These are phyloP conservation scores for Heterotis niloticus DNA, from an alignment of 2,113 vertebrate genomes.

Conservation along the genomic window DNA sequence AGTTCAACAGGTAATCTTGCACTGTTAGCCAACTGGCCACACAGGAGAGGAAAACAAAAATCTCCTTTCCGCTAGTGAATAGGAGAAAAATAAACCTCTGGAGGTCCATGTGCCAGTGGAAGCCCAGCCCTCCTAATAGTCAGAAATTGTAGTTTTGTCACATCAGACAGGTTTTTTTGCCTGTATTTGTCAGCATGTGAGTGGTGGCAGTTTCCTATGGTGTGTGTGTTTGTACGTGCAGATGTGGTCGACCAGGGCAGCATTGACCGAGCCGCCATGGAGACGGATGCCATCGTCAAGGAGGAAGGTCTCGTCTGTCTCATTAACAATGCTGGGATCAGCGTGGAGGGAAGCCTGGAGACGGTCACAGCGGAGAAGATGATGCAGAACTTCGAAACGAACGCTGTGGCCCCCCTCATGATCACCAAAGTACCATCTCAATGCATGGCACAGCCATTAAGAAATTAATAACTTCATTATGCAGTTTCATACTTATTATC, in stretches of 20 bases:
- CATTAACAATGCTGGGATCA: constrained; percentile 75
- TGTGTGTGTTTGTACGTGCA: constrained; percentile 23
- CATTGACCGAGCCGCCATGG: constrained; percentile 61
- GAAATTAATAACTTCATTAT: too few relatives aligned
- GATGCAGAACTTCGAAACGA: constrained; percentile 69
- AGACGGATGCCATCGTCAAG: constrained; percentile 60
- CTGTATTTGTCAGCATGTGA: not conserved
- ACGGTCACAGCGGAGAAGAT: constrained; percentile 67
- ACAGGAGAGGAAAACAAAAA: too few relatives aligned
- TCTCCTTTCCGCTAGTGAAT: too few relatives aligned
- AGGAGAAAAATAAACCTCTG: too few relatives aligned
- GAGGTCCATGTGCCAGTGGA: too few relatives aligned
- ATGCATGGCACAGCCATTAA: too few relatives aligned
- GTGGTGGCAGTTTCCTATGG: not conserved
- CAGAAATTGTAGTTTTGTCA: too few relatives aligned
- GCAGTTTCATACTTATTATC: not conserved
- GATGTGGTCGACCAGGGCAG: constrained; percentile 59
- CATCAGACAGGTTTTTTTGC: too few relatives aligned
- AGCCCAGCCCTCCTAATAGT: too few relatives aligned
- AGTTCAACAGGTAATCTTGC: too few relatives aligned
- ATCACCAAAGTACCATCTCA: constrained; percentile 67
- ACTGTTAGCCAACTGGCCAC: too few relatives aligned
- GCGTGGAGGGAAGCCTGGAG: constrained; percentile 55
- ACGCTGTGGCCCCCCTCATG: constrained; percentile 67
- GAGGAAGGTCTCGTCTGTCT: constrained; percentile 71